Evolutionary conservation across 2,797 vertebrate species (phyloP).

Genomic region (Sebastiscus tertius): DNA sequence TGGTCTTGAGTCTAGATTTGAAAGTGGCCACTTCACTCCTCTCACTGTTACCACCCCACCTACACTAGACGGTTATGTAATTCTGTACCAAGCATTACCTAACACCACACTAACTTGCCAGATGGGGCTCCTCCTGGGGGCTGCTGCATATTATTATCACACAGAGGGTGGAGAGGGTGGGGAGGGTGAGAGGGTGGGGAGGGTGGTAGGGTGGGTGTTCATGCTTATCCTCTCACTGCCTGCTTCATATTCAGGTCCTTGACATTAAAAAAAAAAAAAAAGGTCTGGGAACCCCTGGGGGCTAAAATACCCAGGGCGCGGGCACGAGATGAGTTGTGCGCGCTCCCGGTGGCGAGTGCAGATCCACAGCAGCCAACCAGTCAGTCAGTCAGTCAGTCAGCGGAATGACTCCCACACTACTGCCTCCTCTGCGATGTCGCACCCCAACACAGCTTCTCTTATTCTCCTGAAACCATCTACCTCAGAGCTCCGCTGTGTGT

Average conservation of each 20-base stretch:
- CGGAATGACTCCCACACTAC: constrained; percentile 46
- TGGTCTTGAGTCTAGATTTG: too few relatives aligned
- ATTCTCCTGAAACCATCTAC: constrained; percentile 21
- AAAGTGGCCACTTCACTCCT: constrained; percentile 43
- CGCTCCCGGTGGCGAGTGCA: constrained; percentile 63
- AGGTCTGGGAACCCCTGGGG: constrained; percentile 45
- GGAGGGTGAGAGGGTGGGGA: neutral
- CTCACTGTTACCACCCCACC: constrained; percentile 70
- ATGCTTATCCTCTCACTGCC: neutral
- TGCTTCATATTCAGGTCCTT: constrained; percentile 21
- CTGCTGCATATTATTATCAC: constrained; percentile 14
- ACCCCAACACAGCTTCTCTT: constrained; percentile 4
- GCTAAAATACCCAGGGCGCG: constrained; percentile 56
- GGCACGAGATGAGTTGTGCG: constrained; percentile 54
- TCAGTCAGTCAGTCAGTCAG: neutral
- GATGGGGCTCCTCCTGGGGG: constrained; percentile 40
- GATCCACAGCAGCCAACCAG: constrained; percentile 13
- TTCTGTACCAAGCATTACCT: constrained; percentile 67
- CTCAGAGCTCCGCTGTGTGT: constrained; percentile 36
- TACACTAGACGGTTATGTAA: constrained; percentile 73
- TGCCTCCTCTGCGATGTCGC: constrained; percentile 48
- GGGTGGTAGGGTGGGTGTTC: neutral
- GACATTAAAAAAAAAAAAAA: constrained; percentile 38
- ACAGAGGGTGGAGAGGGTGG: neutral
- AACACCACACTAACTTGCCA: constrained; percentile 59